phyloP scores from a whole-genome alignment of 2,888 invertebrate genomes.

The Noctua fimbriata region DNA sequence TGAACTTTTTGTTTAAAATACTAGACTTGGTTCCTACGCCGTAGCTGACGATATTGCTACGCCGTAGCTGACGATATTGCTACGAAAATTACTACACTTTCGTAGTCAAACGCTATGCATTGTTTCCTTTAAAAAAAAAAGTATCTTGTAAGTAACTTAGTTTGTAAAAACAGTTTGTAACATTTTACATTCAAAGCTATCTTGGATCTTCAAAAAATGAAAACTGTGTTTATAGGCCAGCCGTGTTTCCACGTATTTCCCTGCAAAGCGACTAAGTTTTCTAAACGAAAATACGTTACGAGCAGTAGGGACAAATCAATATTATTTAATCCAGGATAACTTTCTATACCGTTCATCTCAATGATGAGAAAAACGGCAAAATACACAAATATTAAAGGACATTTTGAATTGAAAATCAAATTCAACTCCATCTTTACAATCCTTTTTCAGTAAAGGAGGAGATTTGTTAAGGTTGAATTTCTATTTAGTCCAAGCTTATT shows the following conservation, averaged over 20 bases:
- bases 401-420: conserved; percentile 50
- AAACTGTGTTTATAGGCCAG: neutral
- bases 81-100: conserved; percentile 7
- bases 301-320: neutral
- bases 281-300: neutral
- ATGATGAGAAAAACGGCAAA: conserved; percentile 19
- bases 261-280: neutral
- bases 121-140: neutral
- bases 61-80: too few relatives aligned
- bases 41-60: conserved; percentile 15
- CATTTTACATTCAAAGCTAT: neutral
- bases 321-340: conserved; percentile 1
- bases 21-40: conserved; percentile 6
- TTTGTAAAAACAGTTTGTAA: neutral
- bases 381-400: conserved; percentile 33
- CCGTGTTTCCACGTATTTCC: neutral
- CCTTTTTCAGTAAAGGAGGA: conserved; percentile 46
- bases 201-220: neutral
- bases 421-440: conserved; percentile 21
- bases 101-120: neutral
- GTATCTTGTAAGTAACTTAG: neutral
- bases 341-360: neutral
- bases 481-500: conserved; percentile 48
- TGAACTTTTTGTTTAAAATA: neutral
- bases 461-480: conserved; percentile 55